Evolutionary conservation across 1,140 invertebrate species (phyloP).

Genomic region (Aleiodes sp.): DNA sequence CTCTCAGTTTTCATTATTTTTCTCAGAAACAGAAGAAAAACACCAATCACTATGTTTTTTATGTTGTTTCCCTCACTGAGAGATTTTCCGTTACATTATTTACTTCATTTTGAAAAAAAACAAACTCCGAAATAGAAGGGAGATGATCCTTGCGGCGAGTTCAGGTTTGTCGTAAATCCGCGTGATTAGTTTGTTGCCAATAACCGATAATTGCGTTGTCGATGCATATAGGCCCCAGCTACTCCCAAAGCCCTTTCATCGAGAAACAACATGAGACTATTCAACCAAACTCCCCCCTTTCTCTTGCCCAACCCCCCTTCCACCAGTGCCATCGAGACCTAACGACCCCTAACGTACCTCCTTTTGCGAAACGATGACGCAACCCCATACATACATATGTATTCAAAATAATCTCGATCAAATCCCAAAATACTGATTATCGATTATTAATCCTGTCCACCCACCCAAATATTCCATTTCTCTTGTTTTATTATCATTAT

Average conservation of each 20-base stretch:
- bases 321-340: background rate
- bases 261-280: constrained; percentile 10
- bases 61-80: too few species aligned
- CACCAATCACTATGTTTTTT: background rate
- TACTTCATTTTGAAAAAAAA: constrained; percentile 3
- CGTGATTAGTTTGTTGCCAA: constrained; percentile 18
- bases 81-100: too few species aligned
- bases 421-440: background rate
- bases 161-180: constrained; percentile 18
- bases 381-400: background rate
- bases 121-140: constrained; percentile 24
- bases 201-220: constrained; percentile 11
- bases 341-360: background rate
- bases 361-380: background rate
- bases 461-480: background rate
- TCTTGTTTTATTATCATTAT: background rate
- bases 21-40: background rate
- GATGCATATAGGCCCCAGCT: background rate
- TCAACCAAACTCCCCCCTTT: background rate
- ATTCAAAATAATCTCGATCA: background rate
- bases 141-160: constrained; percentile 33
- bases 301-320: background rate
- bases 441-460: background rate
- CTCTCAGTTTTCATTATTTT: background rate
- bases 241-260: constrained; percentile 10